phyloP scores from a whole-genome alignment of 2,797 vertebrate species.

The Kryptopterus vitreolus region DNA sequence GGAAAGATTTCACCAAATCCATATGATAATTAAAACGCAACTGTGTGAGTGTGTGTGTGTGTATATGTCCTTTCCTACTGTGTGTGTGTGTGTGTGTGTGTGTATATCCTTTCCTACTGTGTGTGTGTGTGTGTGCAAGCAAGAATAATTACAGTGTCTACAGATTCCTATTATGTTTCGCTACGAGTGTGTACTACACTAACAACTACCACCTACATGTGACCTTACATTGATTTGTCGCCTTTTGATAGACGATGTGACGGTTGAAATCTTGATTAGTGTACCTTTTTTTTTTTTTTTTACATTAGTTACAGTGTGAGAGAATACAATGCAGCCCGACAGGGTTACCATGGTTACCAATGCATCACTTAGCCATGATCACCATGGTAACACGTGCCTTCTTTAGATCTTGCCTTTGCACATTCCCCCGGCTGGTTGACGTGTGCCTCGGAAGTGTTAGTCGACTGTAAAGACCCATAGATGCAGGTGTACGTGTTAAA shows the following conservation, averaged over 20 bases:
- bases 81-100: neutral
- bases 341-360: slow-evolving; percentile 4
- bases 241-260: neutral
- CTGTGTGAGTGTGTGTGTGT: no score
- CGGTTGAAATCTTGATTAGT: slow-evolving; percentile 37
- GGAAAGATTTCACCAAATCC: neutral
- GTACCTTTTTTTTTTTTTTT: slow-evolving; percentile 26
- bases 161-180: slow-evolving; percentile 5
- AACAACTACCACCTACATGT: slow-evolving; percentile 12
- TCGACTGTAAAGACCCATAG: slow-evolving; percentile 7
- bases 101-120: neutral
- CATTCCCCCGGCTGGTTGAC: neutral
- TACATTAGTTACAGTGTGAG: slow-evolving; percentile 1
- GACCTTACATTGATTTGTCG: neutral
- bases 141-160: slow-evolving; percentile 8
- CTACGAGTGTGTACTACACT: slow-evolving; percentile 6
- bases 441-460: neutral
- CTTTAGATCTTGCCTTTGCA: neutral
- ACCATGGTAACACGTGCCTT: slow-evolving; percentile 25
- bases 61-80: neutral
- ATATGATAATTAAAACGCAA: neutral
- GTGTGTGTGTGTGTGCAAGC: neutral
- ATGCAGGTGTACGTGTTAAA: slow-evolving; percentile 35
- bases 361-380: neutral
- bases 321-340: neutral